Evolutionary conservation across 2,888 invertebrate species (phyloP).

Genomic region (Epiblema foenella): DNA sequence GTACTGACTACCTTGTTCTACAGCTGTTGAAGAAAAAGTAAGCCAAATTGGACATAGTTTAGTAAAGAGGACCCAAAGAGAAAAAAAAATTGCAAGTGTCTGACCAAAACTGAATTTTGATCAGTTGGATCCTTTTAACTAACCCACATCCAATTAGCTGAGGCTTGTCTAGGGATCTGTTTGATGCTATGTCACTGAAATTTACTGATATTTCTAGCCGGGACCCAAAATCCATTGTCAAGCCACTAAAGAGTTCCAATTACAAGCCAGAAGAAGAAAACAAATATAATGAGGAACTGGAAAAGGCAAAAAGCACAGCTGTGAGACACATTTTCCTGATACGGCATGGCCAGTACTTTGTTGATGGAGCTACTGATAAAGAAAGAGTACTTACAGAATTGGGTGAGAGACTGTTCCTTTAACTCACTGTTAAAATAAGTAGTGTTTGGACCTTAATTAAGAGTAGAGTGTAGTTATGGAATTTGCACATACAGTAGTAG

Average conservation of each 20-base stretch:
- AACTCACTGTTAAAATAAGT: neutral
- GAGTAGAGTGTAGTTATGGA: too few species aligned
- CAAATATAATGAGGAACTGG: conserved; percentile 87
- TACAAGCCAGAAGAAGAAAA: conserved; percentile 86
- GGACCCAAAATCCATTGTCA: conserved; percentile 89
- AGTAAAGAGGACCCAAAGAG: neutral
- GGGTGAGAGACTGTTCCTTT: conserved; percentile 78
- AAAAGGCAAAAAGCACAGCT: conserved; percentile 86
- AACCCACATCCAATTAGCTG: neutral
- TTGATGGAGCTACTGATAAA: conserved; percentile 88
- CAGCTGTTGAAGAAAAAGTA: conserved; percentile 1
- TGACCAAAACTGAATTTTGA: too few species aligned
- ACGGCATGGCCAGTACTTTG: conserved; percentile 97
- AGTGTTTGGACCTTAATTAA: too few species aligned
- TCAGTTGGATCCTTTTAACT: neutral
- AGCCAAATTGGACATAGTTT: neutral
- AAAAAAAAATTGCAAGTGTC: too few species aligned
- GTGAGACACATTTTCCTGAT: conserved; percentile 94
- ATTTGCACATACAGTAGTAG: too few species aligned
- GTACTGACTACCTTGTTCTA: neutral
- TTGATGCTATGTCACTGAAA: neutral
- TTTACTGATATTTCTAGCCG: conserved; percentile 80
- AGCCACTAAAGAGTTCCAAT: conserved; percentile 78
- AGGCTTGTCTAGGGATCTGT: neutral
- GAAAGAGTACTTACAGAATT: conserved; percentile 91